Evolutionary conservation across 2,797 vertebrate species (phyloP).

Genomic region (Glyptemys insculpta): DNA sequence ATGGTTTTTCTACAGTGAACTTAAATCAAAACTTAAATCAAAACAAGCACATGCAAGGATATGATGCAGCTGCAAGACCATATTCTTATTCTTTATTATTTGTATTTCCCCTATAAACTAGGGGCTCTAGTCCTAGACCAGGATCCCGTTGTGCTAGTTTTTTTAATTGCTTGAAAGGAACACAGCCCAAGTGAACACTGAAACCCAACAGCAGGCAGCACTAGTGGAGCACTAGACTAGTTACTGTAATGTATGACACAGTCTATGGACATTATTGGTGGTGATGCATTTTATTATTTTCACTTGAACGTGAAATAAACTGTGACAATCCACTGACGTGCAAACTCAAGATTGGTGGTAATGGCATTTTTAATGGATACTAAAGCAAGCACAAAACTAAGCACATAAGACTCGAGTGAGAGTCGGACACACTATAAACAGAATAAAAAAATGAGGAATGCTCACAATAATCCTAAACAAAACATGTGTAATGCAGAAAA

Average conservation of each 20-base stretch:
- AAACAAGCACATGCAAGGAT: not conserved
- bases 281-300: conserved; percentile 30
- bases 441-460: not conserved
- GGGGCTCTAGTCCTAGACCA: not conserved
- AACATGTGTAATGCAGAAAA: not conserved
- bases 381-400: not conserved
- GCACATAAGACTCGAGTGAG: not conserved
- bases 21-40: not conserved
- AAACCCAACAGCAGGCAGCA: conserved; percentile 10
- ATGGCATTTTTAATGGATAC: not conserved
- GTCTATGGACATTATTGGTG: conserved; percentile 27
- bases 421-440: not conserved
- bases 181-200: not conserved
- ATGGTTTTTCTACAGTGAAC: not conserved
- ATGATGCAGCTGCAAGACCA: fast-evolving
- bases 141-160: not conserved
- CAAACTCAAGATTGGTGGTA: not conserved
- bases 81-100: not conserved
- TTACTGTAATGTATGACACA: not conserved
- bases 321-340: not conserved
- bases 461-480: not conserved
- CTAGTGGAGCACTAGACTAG: not conserved
- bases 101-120: not conserved
- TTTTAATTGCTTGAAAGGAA: not conserved
- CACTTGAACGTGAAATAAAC: conserved; percentile 58